phyloP scores from a whole-genome alignment of 2,113 vertebrate species.

The Neolamprologus cancellatus region DNA sequence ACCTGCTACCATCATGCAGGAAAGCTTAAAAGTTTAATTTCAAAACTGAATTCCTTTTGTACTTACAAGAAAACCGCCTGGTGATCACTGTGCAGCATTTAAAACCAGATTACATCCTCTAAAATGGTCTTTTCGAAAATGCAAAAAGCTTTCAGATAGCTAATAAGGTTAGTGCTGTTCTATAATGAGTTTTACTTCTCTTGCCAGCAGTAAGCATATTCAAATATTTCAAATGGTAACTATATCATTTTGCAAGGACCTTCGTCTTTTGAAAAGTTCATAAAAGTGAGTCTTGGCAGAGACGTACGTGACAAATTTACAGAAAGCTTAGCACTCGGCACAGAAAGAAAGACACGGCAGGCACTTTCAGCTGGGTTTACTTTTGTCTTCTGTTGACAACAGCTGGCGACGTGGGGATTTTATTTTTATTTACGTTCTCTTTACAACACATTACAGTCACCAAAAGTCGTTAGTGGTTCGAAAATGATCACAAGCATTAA shows the following conservation, averaged over 20 bases:
- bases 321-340: not conserved
- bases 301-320: not conserved
- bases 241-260: not conserved
- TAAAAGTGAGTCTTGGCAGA: not conserved
- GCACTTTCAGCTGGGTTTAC: conserved; percentile 56
- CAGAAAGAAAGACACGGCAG: not conserved
- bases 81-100: not conserved
- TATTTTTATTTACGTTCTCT: conserved; percentile 64
- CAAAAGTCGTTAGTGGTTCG: conserved; percentile 34
- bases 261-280: not conserved
- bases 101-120: not conserved
- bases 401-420: conserved; percentile 33
- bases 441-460: conserved; percentile 71
- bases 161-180: not conserved
- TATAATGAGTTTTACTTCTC: not conserved
- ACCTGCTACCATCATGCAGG: not conserved
- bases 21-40: not conserved
- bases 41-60: not conserved
- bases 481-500: conserved; percentile 59
- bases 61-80: not conserved
- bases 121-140: not conserved
- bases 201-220: not conserved
- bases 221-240: not conserved
- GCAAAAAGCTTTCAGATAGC: not conserved
- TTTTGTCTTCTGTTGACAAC: conserved; percentile 50